phyloP scores from a whole-genome alignment of 2,888 invertebrate species.

The Meliscaeva auricollis region DNA sequence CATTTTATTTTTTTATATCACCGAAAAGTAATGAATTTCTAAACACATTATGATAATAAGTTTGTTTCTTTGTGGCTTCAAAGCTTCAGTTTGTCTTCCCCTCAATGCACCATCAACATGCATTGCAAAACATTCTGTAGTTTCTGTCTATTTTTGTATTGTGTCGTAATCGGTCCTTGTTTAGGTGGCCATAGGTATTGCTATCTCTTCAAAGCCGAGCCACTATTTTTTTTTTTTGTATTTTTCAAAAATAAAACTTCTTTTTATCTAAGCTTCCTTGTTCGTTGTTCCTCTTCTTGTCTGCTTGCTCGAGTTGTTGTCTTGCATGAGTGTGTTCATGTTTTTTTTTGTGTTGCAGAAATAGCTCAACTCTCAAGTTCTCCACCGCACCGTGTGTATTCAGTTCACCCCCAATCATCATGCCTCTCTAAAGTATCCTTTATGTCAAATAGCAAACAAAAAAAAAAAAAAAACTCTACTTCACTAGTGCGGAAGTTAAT shows the following conservation, averaged over 20 bases:
- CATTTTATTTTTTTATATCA: too few relatives aligned
- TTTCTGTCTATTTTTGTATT: constrained; percentile 13
- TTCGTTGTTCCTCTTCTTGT: constrained; percentile 37
- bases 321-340: constrained; percentile 49
- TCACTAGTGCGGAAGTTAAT: constrained; percentile 61
- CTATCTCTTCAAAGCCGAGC: constrained; percentile 58
- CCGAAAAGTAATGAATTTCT: too few relatives aligned
- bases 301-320: constrained; percentile 42
- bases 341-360: constrained; percentile 41
- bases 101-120: neutral
- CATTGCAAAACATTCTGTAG: constrained; percentile 22
- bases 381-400: neutral
- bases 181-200: too few relatives aligned
- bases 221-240: neutral
- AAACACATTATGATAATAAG: too few relatives aligned
- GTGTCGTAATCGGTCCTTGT: constrained; percentile 52
- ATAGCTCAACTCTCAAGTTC: constrained; percentile 37
- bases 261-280: constrained; percentile 59
- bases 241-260: constrained; percentile 1
- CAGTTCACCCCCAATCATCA: neutral
- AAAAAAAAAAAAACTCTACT: constrained; percentile 30
- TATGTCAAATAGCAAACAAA: constrained; percentile 28
- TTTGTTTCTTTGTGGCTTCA: constrained; percentile 16
- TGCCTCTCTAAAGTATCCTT: constrained; percentile 31
- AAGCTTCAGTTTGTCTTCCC: constrained; percentile 23